Conservation (phyloP, 2,113 vertebrate species). For the Cyprinodon variegatus region DNA sequence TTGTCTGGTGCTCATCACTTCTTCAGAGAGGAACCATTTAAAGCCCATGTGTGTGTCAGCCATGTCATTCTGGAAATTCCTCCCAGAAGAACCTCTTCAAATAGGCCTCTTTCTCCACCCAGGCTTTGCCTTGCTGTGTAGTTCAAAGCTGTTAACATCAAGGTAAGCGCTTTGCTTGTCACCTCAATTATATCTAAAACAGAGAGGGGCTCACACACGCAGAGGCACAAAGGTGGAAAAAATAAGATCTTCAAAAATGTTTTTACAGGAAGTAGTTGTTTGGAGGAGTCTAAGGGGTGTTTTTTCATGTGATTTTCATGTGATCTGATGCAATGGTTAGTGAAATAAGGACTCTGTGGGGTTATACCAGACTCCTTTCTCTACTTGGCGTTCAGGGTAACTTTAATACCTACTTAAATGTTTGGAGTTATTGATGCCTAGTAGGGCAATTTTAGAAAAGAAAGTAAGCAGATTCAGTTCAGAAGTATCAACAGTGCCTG, state of each 20-base stretch:
- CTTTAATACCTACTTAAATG: neutral
- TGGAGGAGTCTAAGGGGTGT: neutral
- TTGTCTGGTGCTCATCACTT: slow-evolving; percentile 62
- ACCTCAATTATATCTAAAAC: slow-evolving; percentile 71
- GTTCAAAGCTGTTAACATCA: slow-evolving; percentile 80
- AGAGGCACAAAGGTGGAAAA: slow-evolving; percentile 25
- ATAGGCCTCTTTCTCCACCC: slow-evolving; percentile 67
- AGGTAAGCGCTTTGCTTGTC: slow-evolving; percentile 78
- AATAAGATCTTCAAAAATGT: slow-evolving; percentile 61
- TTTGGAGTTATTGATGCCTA: neutral
- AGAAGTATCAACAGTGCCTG: neutral
- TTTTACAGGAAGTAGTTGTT: slow-evolving; percentile 4
- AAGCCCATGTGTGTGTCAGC: slow-evolving; percentile 66
- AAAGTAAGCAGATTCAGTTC: neutral
- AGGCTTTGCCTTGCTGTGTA: slow-evolving; percentile 65
- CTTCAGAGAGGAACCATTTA: slow-evolving; percentile 68
- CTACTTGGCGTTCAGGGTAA: neutral
- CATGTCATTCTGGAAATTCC: slow-evolving; percentile 66
- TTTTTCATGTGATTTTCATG: neutral
- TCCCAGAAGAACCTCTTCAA: slow-evolving; percentile 79
- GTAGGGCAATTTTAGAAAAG: slow-evolving; percentile 1
- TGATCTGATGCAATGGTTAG: neutral
- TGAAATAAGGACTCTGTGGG: slow-evolving; percentile 7
- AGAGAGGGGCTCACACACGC: slow-evolving; percentile 52
- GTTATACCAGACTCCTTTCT: neutral